A percentile compares a stretch with the other conserved stretches of the same genome.
Conservation (phyloP, 1,140 invertebrate genomes). For the Riptortus pedestris region DNA sequence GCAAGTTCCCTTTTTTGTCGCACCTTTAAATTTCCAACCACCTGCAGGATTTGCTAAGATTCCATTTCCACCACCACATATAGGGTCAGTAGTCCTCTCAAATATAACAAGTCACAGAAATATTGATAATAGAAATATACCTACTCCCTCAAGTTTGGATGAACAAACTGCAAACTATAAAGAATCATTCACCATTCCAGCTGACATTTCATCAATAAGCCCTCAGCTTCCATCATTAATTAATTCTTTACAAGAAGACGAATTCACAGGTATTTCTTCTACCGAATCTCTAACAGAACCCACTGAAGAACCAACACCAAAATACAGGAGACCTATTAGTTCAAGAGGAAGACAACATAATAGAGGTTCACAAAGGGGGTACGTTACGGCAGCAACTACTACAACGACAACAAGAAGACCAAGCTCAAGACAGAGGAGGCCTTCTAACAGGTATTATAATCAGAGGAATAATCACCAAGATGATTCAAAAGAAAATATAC, state of each 20-base stretch:
- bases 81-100: constrained; percentile 64
- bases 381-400: background rate
- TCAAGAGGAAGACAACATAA: constrained; percentile 21
- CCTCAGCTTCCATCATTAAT: constrained; percentile 29
- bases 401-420: constrained; percentile 12
- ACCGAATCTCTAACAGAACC: constrained; percentile 21
- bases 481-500: background rate
- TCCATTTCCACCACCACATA: constrained; percentile 69
- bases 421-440: constrained; percentile 7
- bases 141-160: background rate
- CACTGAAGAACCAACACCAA: background rate
- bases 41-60: constrained; percentile 71
- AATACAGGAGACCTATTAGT: constrained; percentile 2
- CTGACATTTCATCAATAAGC: constrained; percentile 28
- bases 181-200: constrained; percentile 27
- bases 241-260: constrained; percentile 29
- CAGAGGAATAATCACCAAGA: background rate
- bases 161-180: constrained; percentile 6
- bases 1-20: constrained; percentile 69
- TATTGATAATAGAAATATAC: constrained; percentile 21
- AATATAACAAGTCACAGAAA: constrained; percentile 29
- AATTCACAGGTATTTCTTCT: constrained; percentile 23
- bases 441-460: background rate
- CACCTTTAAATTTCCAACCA: constrained; percentile 67
- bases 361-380: constrained; percentile 25